Base-by-base conservation (phyloP, 2,113 vertebrate species). In the Oryzias javanicus region DNA sequence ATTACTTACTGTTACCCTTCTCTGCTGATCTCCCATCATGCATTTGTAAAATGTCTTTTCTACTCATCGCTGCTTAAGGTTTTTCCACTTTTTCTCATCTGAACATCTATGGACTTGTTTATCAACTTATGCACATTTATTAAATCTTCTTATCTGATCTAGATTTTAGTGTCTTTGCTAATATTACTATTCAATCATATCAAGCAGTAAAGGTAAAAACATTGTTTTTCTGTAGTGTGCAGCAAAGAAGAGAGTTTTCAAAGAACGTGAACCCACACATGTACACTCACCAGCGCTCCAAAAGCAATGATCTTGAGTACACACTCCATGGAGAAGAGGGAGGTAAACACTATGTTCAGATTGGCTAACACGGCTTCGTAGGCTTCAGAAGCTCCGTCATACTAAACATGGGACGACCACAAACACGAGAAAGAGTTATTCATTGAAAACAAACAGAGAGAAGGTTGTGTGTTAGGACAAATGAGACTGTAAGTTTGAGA, bases 291-390 rank as follows among this genome's bases (percentile, higher is more conserved):
- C 94, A 98, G 88, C 44, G 79, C 92, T 40, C 96, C 96, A 17
- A 98, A 98, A 72, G 96, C 96, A 81, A 98, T 94, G 90, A 98
- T 98, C 89, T 98, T 98, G 42, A 98, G 90, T 51, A 98, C 78
- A 88, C 96, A 97, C 82, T 98, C 96, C 81, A 98, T 91, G 50
- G 95, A 98, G 91, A 98, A 98, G 76, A 98, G 93, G 2, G 95
- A 94, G 20, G 96, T 98, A 91, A 98, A 98, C 84, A 98, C 94
- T 4, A 98, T 96, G 93, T 98, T 98, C 90, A 98, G 94, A 64
- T 94, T 94, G 71, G 84, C 93, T 70, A 98, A 90, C 1, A 96
- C 95, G 4, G 83, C 80, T 74, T 98, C 94, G 35, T 97, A 98
- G 49, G 92, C 85, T 0, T 58, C 19, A 42, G 95, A 93, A 8